These are phyloP conservation scores for Sebastes miniatus DNA, from an alignment of 2,797 vertebrate species.

Conservation along the genomic window DNA sequence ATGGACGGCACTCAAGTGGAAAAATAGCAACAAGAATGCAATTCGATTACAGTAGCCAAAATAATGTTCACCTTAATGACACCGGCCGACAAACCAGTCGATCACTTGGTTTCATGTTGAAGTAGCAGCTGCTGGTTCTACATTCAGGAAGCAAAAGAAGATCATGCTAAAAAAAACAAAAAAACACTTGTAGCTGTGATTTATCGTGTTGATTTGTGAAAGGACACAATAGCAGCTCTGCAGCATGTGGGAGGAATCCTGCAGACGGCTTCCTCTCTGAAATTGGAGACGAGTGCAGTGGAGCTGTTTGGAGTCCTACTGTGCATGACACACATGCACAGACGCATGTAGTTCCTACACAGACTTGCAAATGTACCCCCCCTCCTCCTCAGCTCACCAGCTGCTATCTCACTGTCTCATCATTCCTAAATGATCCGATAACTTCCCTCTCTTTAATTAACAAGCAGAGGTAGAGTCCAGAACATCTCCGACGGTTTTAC, in stretches of 20 bases:
- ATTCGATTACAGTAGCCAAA: constrained; percentile 68
- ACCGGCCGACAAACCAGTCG: constrained; percentile 25
- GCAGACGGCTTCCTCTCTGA: constrained; percentile 34
- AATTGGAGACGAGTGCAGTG: constrained; percentile 23
- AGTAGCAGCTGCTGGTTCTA: constrained; percentile 16
- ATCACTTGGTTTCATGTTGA: constrained; percentile 27
- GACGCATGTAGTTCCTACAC: background rate
- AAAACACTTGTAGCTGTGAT: constrained; percentile 35
- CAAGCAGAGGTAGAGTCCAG: constrained; percentile 10
- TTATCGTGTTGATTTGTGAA: constrained; percentile 50
- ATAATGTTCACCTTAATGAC: constrained; percentile 68
- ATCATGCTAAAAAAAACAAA: background rate
- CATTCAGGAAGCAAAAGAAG: background rate
- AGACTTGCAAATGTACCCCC: background rate
- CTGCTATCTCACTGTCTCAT: constrained; percentile 4
- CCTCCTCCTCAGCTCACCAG: background rate
- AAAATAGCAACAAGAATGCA: constrained; percentile 71
- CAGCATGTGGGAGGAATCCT: constrained; percentile 50
- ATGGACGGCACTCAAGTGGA: constrained; percentile 64
- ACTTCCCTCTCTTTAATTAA: constrained; percentile 30
- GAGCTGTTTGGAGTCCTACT: constrained; percentile 21
- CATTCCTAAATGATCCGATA: constrained; percentile 17
- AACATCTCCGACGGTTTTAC: constrained; percentile 10
- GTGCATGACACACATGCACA: background rate
- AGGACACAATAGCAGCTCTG: constrained; percentile 26